Conservation (phyloP, 2,113 vertebrate species). For the Dendrocopos noguchii region DNA sequence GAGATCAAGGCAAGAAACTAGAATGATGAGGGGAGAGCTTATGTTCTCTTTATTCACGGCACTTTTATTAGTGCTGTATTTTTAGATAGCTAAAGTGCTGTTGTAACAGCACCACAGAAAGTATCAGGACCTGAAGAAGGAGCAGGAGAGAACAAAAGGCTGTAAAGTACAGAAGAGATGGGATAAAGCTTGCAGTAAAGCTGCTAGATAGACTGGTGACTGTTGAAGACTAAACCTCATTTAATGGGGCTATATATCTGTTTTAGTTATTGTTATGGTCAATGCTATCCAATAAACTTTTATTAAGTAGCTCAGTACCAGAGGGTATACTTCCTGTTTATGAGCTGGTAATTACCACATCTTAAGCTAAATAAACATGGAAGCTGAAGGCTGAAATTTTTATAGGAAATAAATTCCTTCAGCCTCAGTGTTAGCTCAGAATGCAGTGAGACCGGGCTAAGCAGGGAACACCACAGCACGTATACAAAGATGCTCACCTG, state of each 20-base stretch:
- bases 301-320: not conserved
- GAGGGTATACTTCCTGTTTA: slow-evolving; percentile 14
- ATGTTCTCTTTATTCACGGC: slow-evolving; percentile 2
- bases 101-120: slow-evolving; percentile 10
- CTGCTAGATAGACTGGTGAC: not conserved
- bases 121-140: not conserved
- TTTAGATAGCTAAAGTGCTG: slow-evolving; percentile 20
- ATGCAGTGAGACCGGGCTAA: not conserved
- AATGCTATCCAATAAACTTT: slow-evolving; percentile 38
- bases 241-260: slow-evolving; percentile 19
- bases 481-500: not conserved
- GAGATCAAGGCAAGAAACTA: slow-evolving; percentile 41
- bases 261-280: slow-evolving; percentile 21
- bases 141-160: slow-evolving; percentile 17
- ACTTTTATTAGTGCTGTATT: slow-evolving; percentile 24
- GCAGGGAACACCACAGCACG: not conserved
- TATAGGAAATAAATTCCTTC: slow-evolving; percentile 7
- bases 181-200: slow-evolving; percentile 34
- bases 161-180: not conserved
- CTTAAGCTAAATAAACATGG: slow-evolving; percentile 26
- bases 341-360: slow-evolving; percentile 2
- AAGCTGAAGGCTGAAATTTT: not conserved
- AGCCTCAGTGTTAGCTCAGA: not conserved
- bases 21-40: slow-evolving; percentile 22
- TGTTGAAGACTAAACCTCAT: not conserved